Evolutionary conservation across 2,888 invertebrate species (phyloP).

Genomic region (Metopia argyrocephala): DNA sequence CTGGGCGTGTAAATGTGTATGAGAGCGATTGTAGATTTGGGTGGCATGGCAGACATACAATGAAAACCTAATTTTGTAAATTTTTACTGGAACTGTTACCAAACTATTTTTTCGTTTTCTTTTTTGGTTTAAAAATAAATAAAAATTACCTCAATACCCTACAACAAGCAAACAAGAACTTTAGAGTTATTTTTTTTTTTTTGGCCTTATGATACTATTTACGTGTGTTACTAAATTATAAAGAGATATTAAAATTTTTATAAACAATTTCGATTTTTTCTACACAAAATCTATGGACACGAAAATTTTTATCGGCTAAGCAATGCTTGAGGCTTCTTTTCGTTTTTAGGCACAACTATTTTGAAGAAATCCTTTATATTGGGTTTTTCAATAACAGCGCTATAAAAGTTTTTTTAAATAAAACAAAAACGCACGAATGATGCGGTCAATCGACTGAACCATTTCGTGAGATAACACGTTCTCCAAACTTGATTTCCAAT

Average conservation of each 20-base stretch:
- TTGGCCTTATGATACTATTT: neutral
- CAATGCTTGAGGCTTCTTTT: too few species aligned
- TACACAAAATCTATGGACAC: neutral
- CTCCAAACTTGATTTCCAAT: too few species aligned
- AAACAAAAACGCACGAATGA: too few species aligned
- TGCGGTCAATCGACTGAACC: too few species aligned
- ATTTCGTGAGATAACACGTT: too few species aligned
- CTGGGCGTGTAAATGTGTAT: slow-evolving; percentile 8
- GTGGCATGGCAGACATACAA: slow-evolving; percentile 15
- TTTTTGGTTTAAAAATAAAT: slow-evolving; percentile 31
- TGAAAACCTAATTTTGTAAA: neutral
- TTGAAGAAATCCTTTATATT: too few species aligned
- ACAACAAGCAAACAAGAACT: neutral
- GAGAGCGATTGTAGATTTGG: neutral
- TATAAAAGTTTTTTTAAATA: too few species aligned
- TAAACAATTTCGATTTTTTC: neutral
- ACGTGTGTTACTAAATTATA: neutral
- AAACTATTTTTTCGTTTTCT: too few species aligned
- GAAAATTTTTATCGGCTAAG: neutral
- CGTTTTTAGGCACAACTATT: too few species aligned
- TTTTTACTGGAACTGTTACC: slow-evolving; percentile 36
- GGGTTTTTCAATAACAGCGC: too few species aligned
- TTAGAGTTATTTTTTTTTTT: neutral
- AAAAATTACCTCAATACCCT: slow-evolving; percentile 9
- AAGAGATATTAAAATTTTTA: neutral